Conservation (phyloP, 1,140 invertebrate genomes). For the Drosophila ambigua region DNA sequence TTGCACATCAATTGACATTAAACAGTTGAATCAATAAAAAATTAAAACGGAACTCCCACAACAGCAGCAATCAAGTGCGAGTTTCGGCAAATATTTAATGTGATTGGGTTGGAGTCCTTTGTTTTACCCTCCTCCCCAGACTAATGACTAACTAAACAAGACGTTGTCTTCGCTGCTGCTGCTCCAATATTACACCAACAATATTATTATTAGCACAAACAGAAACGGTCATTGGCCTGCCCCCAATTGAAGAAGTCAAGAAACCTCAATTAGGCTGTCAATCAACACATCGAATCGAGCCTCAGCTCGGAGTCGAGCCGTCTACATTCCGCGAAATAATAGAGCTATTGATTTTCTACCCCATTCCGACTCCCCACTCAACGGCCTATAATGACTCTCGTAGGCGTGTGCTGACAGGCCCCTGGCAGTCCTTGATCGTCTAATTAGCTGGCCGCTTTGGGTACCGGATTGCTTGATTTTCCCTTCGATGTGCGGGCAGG, state of each 20-base stretch:
- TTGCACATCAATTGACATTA: constrained; percentile 79
- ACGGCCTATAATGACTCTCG: constrained; percentile 54
- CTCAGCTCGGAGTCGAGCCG: constrained; percentile 2
- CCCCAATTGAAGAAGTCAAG: constrained; percentile 55
- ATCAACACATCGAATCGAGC: constrained; percentile 59
- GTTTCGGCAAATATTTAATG: constrained; percentile 73
- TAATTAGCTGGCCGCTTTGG: constrained; percentile 64
- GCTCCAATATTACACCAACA: constrained; percentile 46
- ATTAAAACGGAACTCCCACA: constrained; percentile 61
- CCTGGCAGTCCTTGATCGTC: constrained; percentile 60
- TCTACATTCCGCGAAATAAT: constrained; percentile 65
- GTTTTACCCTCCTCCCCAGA: neutral
- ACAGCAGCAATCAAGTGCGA: constrained; percentile 54
- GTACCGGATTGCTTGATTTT: constrained; percentile 39
- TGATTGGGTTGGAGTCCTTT: constrained; percentile 3
- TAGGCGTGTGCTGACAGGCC: constrained; percentile 50
- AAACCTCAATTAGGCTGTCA: constrained; percentile 80
- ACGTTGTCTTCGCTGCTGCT: constrained; percentile 20
- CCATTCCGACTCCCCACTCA: neutral
- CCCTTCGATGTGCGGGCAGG: neutral
- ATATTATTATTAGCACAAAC: constrained; percentile 71
- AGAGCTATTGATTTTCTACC: constrained; percentile 74
- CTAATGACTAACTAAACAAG: constrained; percentile 58
- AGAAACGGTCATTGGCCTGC: constrained; percentile 60
- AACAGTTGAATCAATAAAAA: constrained; percentile 78